Percentiles rank a stretch among this genome's conserved stretches.
Conservation (phyloP, 2,888 invertebrate species). For the Eubasilissa splendida region DNA sequence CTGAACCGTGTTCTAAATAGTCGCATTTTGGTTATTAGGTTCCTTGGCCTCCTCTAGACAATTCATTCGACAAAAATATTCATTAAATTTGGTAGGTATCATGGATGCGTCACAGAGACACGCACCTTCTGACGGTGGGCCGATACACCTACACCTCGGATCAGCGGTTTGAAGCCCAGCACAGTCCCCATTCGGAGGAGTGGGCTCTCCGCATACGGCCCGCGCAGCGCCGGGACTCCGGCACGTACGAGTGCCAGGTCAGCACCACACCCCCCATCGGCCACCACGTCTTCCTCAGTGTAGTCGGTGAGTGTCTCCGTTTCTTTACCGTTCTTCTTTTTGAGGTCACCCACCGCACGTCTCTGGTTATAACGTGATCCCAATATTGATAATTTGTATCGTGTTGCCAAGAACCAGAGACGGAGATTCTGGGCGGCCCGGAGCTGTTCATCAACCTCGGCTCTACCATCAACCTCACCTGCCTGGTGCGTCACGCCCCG, state of each 20-base stretch:
- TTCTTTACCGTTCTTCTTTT: too few species aligned
- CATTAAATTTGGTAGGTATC: slow-evolving; percentile 78
- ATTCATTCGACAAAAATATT: too few species aligned
- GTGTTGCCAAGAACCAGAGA: slow-evolving; percentile 79
- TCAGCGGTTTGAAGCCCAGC: slow-evolving; percentile 86
- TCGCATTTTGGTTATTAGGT: too few species aligned
- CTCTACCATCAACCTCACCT: slow-evolving; percentile 91
- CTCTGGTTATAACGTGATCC: too few species aligned
- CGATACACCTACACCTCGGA: slow-evolving; percentile 90
- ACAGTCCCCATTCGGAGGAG: slow-evolving; percentile 89
- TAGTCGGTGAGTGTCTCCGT: slow-evolving; percentile 81
- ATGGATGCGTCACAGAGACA: slow-evolving; percentile 93
- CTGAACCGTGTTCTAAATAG: too few species aligned
- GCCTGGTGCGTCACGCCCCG: slow-evolving; percentile 86
- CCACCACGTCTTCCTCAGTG: slow-evolving; percentile 84
- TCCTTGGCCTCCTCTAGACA: too few species aligned
- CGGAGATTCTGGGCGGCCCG: slow-evolving; percentile 85
- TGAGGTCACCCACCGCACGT: too few species aligned
- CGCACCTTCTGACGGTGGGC: slow-evolving; percentile 91
- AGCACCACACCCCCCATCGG: slow-evolving; percentile 92
- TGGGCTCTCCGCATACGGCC: slow-evolving; percentile 87
- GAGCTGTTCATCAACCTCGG: slow-evolving; percentile 90
- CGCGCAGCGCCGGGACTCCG: slow-evolving; percentile 82
- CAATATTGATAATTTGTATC: slow-evolving; percentile 18
- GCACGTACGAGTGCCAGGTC: slow-evolving; percentile 92